phyloP scores from a whole-genome alignment of 2,113 vertebrate species.

The Otocyon megalotis region DNA sequence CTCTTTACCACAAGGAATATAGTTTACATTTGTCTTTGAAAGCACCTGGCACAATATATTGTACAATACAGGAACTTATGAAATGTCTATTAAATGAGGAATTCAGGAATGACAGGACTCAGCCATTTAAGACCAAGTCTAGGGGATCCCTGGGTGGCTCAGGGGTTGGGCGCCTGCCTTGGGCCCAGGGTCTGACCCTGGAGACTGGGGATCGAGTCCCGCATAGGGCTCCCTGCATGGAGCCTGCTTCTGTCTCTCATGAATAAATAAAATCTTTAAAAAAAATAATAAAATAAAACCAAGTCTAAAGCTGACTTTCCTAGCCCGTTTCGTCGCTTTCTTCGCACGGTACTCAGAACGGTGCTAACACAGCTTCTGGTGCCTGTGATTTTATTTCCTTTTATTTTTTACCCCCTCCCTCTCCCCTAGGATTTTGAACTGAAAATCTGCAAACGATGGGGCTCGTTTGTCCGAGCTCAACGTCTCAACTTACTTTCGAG shows the following conservation, averaged over 20 bases:
- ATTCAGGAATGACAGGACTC: not conserved
- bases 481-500: not conserved
- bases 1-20: not conserved
- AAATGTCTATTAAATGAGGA: constrained; percentile 3
- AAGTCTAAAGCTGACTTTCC: constrained; percentile 1
- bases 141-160: too few relatives aligned
- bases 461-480: not conserved
- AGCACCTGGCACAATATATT: not conserved
- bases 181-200: too few relatives aligned
- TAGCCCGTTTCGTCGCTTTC: not conserved
- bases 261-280: too few relatives aligned
- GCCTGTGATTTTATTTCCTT: not conserved
- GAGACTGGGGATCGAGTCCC: too few relatives aligned
- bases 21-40: not conserved
- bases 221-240: too few relatives aligned
- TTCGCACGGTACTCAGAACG: not conserved
- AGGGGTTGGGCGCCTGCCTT: too few relatives aligned
- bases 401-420: too few relatives aligned
- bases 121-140: not conserved
- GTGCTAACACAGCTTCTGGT: not conserved
- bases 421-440: not conserved
- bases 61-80: not conserved
- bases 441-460: not conserved
- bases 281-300: not conserved
- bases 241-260: too few relatives aligned